Conservation (phyloP, 2,113 vertebrate genomes). For the Barnardius zonarius region DNA sequence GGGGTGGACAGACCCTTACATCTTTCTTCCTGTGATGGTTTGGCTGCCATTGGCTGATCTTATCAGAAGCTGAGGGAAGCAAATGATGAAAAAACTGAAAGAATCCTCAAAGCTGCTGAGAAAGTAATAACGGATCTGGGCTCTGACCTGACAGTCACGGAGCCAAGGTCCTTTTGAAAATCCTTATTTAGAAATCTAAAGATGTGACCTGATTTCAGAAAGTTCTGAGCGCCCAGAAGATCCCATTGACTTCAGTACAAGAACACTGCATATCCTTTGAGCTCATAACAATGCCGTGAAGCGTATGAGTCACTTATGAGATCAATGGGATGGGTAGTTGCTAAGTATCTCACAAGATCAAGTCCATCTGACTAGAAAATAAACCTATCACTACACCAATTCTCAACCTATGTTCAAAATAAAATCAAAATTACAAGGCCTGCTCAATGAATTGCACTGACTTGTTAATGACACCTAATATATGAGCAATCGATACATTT, state of each 20-base stretch:
- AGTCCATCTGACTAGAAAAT: background rate
- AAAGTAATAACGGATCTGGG: background rate
- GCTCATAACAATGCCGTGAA: background rate
- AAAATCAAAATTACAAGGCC: background rate
- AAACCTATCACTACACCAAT: background rate
- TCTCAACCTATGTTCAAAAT: background rate
- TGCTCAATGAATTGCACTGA: background rate
- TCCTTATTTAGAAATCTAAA: slow-evolving; percentile 39
- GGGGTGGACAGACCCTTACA: background rate
- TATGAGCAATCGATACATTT: background rate
- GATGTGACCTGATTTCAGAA: slow-evolving; percentile 41
- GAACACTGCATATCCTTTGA: background rate
- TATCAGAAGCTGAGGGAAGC: background rate
- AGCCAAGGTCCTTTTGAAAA: slow-evolving; percentile 36
- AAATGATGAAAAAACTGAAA: background rate
- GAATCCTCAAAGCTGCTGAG: slow-evolving; percentile 4
- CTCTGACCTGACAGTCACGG: slow-evolving; percentile 14
- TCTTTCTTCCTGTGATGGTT: background rate
- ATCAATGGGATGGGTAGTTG: background rate
- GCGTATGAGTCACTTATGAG: background rate
- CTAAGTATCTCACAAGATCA: background rate
- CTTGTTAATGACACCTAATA: background rate
- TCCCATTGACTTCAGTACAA: background rate
- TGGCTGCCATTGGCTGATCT: background rate
- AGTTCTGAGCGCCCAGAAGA: background rate